Conservation (phyloP, 2,113 vertebrate species). For the Malurus elegans region DNA sequence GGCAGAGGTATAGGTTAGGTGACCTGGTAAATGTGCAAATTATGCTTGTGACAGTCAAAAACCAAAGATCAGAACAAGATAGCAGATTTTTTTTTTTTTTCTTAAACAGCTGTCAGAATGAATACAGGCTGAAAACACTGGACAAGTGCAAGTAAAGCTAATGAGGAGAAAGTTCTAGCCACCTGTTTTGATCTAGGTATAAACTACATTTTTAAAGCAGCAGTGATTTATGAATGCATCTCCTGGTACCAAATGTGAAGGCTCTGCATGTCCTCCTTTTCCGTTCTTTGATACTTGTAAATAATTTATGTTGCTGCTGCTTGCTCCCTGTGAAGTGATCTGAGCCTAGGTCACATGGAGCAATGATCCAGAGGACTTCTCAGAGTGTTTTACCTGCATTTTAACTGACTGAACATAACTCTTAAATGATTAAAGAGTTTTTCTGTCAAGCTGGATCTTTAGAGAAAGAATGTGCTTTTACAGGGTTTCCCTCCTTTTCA, state of each 20-base stretch:
- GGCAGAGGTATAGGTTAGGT: not conserved
- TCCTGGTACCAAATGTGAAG: not conserved
- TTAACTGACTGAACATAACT: not conserved
- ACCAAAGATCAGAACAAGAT: not conserved
- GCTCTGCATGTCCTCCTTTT: not conserved
- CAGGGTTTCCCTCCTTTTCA: not conserved
- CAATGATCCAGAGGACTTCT: not conserved
- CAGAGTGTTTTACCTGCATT: not conserved
- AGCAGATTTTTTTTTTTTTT: not conserved
- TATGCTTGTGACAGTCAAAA: not conserved
- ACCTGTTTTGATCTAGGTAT: not conserved
- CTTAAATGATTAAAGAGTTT: not conserved
- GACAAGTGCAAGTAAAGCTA: not conserved
- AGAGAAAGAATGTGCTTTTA: not conserved
- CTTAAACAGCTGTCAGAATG: not conserved
- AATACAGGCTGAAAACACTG: not conserved
- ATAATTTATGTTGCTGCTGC: not conserved
- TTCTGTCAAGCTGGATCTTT: not conserved
- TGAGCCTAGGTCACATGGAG: not conserved
- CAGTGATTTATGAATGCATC: not conserved
- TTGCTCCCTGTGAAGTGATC: not conserved
- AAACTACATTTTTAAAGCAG: not conserved
- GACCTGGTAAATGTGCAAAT: not conserved
- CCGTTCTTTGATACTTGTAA: not conserved
- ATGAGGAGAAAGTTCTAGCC: not conserved